Evolutionary conservation across 2,797 vertebrate species (phyloP), one percentile per base, ranked within the genome.

Genomic region (Vultur gryphus): DNA sequence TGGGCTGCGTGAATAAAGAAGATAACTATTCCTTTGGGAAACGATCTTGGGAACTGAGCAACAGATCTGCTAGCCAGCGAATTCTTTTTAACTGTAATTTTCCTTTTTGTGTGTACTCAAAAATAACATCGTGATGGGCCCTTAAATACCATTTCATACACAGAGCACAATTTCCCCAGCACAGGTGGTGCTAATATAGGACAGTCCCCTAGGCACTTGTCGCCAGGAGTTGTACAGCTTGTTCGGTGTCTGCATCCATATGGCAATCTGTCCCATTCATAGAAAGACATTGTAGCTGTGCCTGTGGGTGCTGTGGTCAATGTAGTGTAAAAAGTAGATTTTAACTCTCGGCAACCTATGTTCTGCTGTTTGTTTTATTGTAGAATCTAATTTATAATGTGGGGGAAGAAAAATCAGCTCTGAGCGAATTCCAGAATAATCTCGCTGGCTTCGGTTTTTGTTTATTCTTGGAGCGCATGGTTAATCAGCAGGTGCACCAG

Each of bases 111-210:
- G 84, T 93, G 94, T 96, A 75, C 97, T 98, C 95, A 96, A 96
- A 98, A 97, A 97, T 96, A 97, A 95, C 97, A 93, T 97, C 48
- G 5, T 64, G 84, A 96, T 90, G 97, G 98, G 95, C 97, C 96
- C 97, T 97, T 97, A 89, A 85, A 97, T 96, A 97, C 97, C 97
- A 94, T 95, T 95, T 97, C 96, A 92, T 96, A 97, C 70, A 62
- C 94, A 79, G 95, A 97, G 97, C 96, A 93, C 97, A 96, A 97
- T 97, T 98, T 98, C 98, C 97, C 78, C 95, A 96, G 98, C 98
- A 98, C 99, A 99, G 99, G 99, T 99, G 99, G 98, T 97, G 98
- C 97, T 98, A 98, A 99, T 99, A 98, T 98, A 99, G 99, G 99
- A 98, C 98, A 98, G 97, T 99, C 99, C 99, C 99, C 98, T 95